These are phyloP conservation scores for Melanostigma gelatinosum DNA, from an alignment of 2,113 vertebrate species.

Conservation along the genomic window DNA sequence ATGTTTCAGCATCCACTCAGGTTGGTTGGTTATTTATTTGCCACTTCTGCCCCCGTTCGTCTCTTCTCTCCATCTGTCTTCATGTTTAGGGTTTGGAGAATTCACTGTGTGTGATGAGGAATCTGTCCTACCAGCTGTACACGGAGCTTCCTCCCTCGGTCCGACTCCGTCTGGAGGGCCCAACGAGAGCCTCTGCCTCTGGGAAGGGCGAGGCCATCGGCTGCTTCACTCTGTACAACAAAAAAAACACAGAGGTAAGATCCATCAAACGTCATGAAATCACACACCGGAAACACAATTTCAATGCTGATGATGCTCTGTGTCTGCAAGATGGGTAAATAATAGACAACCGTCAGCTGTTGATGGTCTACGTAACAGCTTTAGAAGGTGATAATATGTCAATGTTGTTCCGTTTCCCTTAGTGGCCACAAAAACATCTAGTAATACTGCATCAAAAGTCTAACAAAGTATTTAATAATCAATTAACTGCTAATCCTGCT, in stretches of 20 bases:
- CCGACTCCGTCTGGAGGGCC: slow-evolving; percentile 89
- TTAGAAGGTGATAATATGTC: neutral
- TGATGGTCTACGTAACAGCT: neutral
- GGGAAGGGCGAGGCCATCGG: slow-evolving; percentile 84
- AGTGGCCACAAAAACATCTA: neutral
- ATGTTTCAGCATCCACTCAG: neutral
- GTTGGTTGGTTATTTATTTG: neutral
- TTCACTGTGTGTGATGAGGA: slow-evolving; percentile 91
- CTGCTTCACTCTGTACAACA: slow-evolving; percentile 92
- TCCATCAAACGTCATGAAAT: neutral
- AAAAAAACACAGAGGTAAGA: slow-evolving; percentile 86
- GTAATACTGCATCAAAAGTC: neutral
- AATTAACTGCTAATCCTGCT: slow-evolving; percentile 4
- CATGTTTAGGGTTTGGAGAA: slow-evolving; percentile 91
- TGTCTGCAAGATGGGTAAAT: neutral
- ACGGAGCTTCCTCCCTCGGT: slow-evolving; percentile 90
- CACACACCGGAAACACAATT: neutral
- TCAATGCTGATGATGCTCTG: neutral
- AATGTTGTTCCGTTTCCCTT: neutral
- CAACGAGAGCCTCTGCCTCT: slow-evolving; percentile 72
- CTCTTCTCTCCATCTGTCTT: neutral
- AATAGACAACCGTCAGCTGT: neutral
- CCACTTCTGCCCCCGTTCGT: accelerated
- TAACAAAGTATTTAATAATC: neutral
- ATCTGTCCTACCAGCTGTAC: slow-evolving; percentile 96